Evolutionary conservation across 2,113 vertebrate genomes (phyloP), one percentile per base, ranked within the genome.

Genomic region (Campylomormyrus tamandua): DNA sequence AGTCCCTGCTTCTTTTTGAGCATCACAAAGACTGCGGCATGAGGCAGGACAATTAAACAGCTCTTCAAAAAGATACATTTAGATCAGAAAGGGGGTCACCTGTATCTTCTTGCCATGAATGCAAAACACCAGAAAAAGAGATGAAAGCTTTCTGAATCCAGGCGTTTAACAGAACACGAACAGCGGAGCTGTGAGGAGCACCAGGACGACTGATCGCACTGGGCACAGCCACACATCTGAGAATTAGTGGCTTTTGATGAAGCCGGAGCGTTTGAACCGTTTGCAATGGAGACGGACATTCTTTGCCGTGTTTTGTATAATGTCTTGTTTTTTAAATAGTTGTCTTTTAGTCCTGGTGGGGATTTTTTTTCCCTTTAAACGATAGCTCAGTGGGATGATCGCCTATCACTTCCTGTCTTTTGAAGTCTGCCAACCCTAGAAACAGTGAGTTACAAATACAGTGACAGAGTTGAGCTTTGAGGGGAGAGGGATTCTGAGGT

Each of bases 321-420:
- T 89, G 74, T 89, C 31, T 83, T 56, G 52, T 39, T 89, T 49
- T 50, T 53, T 24, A n/a, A 45, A 52, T 89, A 88, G 87, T 56
- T 50, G 52, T 58, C 13, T 88, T 70, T 31, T 27, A 35, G n/a
- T 66, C 45, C 87, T 70, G 87, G 87, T 88, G 56, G 87, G 58
- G 87, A 48, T 27, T 21, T n/a, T 70, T 31, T 31, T 31, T 13
- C 1, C n/a, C n/a, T 80, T 39, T 80, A 80, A 80, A 39, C 21
- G 42, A n/a, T 13, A 52, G 27, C 46, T 21, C 70, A 39, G 88
- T 42, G 48, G 77, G 17, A 74, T 80, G 88, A 21, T 83, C 11
- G 0, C 31, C 56, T 45, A 21, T 27, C 11, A 39, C 13, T 50
- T 88, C 45, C 87, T 74, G 58, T 35, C 45, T 70, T 70, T 49